Conservation (phyloP, 2,888 invertebrate genomes). For the Tenthredo scrophulariae region DNA sequence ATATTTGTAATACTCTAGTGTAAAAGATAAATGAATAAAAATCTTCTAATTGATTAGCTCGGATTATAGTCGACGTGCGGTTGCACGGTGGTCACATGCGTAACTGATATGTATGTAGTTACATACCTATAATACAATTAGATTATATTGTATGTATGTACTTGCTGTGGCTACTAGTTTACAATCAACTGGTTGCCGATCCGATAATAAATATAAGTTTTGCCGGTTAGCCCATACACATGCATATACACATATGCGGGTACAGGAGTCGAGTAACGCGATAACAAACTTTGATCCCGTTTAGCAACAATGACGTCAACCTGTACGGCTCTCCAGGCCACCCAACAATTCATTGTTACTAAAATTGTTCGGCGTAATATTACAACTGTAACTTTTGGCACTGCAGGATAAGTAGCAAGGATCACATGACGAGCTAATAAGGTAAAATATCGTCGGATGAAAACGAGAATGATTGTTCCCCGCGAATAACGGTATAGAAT, state of each 20-base stretch:
- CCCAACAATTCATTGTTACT: neutral
- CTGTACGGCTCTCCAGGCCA: neutral
- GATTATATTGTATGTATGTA: conserved; percentile 16
- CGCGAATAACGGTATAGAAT: neutral
- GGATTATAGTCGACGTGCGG: neutral
- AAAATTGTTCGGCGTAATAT: neutral
- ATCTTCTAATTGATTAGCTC: neutral
- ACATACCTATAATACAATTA: neutral
- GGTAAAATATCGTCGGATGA: neutral
- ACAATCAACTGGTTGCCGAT: neutral
- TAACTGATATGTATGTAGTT: neutral
- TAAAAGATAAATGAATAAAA: neutral
- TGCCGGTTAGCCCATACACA: neutral
- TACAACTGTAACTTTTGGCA: neutral
- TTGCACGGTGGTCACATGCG: neutral
- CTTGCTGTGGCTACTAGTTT: conserved; percentile 33
- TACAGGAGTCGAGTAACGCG: conserved; percentile 40
- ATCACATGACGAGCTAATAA: neutral
- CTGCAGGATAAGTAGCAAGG: neutral
- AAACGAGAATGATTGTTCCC: neutral
- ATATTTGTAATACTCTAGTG: neutral
- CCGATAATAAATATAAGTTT: neutral
- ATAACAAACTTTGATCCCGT: neutral
- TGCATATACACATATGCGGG: neutral
- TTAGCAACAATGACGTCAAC: conserved; percentile 31